Evolutionary conservation across 2,797 vertebrate species (phyloP), one percentile per base, ranked within the genome.

Genomic region (Erpetoichthys calabaricus): DNA sequence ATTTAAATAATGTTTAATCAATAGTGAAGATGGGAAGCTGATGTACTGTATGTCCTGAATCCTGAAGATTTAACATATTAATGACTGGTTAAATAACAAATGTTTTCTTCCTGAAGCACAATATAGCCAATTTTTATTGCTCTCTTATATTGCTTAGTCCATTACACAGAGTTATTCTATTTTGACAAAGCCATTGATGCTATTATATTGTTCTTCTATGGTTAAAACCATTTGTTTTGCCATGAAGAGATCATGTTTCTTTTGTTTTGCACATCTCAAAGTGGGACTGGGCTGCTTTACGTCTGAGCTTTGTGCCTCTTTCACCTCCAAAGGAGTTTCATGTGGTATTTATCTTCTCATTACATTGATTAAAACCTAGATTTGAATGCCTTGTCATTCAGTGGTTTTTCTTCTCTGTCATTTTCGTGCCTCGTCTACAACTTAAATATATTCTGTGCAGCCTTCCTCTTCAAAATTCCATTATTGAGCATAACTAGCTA

Each of bases 331-430:
- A 10, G 44, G 51, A 44, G 53, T 59, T 42, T 47, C 7, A 59
- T 9, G n/a, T 54, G 25, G n/a, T 45, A 59, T 47, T 54, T 59
- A 54, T 9, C 47, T 47, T 45, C 42, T 46, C 7, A 4, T 58
- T 8, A 45, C 6, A 5, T 44, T 53, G 51, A 59, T 54, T 47
- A 54, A 54, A 45, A 59, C 44, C 5, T 10, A 54, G 7, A 8
- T 59, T 58, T 54, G 47, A 8, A 10, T 57, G 45, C 42, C 50
- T 58, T 51, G n/a, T 58, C 50, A 53, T 5, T 52, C 44, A 58
- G 42, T 25, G 53, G 44, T 46, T 59, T 5, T 43, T n/a, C n/a
- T 3, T 56, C 51, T 41, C 10, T 59, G 58, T 7, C 44, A 45
- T 54, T 53, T 47, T 58, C 45, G 7, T 45, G 3, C 10, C 53